phyloP scores from a whole-genome alignment of 1,140 invertebrate species.

The Bombus haemorrhoidalis region DNA sequence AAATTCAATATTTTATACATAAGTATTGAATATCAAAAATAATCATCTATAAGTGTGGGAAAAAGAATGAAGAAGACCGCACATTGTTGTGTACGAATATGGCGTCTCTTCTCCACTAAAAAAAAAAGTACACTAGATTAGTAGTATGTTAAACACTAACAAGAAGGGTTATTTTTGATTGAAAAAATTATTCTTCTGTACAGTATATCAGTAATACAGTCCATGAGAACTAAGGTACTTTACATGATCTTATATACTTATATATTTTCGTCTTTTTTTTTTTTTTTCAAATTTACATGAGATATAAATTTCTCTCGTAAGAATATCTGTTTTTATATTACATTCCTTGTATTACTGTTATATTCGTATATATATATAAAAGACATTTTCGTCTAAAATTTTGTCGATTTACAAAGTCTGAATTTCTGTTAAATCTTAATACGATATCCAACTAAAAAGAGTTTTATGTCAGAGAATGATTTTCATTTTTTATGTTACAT shows the following conservation, averaged over 20 bases:
- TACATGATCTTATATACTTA: not conserved
- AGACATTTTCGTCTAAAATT: not conserved
- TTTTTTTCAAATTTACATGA: slow-evolving; percentile 8
- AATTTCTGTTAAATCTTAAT: not conserved
- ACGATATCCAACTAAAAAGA: not conserved
- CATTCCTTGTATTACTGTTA: slow-evolving; percentile 13
- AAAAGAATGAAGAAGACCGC: not conserved
- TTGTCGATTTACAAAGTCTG: not conserved
- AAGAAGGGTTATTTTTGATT: not conserved
- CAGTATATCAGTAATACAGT: slow-evolving; percentile 24
- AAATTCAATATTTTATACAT: slow-evolving; percentile 6
- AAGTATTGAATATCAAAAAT: not conserved
- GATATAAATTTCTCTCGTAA: slow-evolving; percentile 21
- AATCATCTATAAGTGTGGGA: not conserved
- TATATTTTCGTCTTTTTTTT: not conserved
- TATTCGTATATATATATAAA: slow-evolving; percentile 25
- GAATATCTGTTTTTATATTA: slow-evolving; percentile 39
- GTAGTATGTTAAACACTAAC: not conserved
- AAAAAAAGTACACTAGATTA: not conserved
- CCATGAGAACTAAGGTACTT: slow-evolving; percentile 10
- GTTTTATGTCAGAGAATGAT: slow-evolving; percentile 18
- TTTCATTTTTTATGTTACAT: slow-evolving; percentile 46
- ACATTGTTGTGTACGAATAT: not conserved
- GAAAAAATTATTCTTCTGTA: slow-evolving; percentile 8
- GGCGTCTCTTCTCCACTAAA: not conserved